Evolutionary conservation across 2,113 vertebrate genomes (phyloP).

Genomic region (Caracal caracal): DNA sequence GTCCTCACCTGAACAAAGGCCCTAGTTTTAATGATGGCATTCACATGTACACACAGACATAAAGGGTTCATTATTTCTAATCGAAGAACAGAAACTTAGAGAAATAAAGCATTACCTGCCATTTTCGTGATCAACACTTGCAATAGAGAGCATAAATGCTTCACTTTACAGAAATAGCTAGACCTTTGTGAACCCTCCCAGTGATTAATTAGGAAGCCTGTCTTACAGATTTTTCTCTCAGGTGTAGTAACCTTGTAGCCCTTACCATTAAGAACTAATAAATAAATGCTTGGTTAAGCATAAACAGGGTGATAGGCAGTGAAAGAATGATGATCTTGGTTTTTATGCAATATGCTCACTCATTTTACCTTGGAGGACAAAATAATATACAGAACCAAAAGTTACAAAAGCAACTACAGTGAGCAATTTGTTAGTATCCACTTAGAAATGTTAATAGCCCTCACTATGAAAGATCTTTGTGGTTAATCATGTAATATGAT

Average conservation of each 20-base stretch:
- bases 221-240: conserved; percentile 87
- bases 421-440: conserved; percentile 57
- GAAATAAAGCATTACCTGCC: conserved; percentile 64
- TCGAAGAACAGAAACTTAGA: conserved; percentile 47
- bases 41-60: not conserved
- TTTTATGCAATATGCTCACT: conserved; percentile 80
- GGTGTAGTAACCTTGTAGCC: conserved; percentile 84
- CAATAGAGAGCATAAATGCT: conserved; percentile 79
- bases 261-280: conserved; percentile 86
- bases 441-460: conserved; percentile 37
- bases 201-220: conserved; percentile 86
- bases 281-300: conserved; percentile 87
- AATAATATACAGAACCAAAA: conserved; percentile 81
- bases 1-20: not conserved
- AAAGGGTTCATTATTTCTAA: conserved; percentile 58
- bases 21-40: conserved; percentile 47
- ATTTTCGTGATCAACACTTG: conserved; percentile 75
- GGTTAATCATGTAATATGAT: not conserved
- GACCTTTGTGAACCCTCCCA: conserved; percentile 83
- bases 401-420: conserved; percentile 66
- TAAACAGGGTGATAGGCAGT: conserved; percentile 83
- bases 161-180: conserved; percentile 80
- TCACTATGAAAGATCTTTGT: conserved; percentile 26
- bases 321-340: conserved; percentile 82
- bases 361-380: conserved; percentile 81